Base-by-base conservation (phyloP, 1,140 invertebrate genomes). In the Leptinotarsa undecemlineata region DNA sequence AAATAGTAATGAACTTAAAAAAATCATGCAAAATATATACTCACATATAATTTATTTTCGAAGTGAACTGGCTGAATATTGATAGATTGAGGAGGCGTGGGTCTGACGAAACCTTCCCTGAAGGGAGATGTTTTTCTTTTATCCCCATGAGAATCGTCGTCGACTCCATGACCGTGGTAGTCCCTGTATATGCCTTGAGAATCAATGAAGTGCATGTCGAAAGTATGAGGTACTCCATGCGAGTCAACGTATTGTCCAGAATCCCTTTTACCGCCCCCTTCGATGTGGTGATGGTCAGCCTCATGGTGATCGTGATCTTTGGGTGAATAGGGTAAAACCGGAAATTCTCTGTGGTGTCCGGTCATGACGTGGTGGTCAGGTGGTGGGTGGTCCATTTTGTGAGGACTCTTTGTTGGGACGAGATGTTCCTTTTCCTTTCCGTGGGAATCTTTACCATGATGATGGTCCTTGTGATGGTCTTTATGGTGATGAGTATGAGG, bases 401-500 rank as follows among this genome's bases (percentile, higher is more conserved):
- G 70, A 21, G 63, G 73, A 62, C 67, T 76, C 64, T 76, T 75
- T 4, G 48, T 61, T 20, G 72, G 19, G 8, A n/a, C 33, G 19
- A 19, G 23, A 47, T 71, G 48, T 6, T 64, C 63, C 20, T 73
- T 69, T 21, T 76, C 71, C 66, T 79, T 77, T 33, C 62, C 66
- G 57, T 73, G 68, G 17, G 75, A 57, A n/a, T 79, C 73, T 19
- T 67, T 79, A 61, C 48, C 63, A 48, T 82, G 84, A 67, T 82
- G 82, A 57, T 81, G 75, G n/a, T 75, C 69, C 61, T 80, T 79
- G 48, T 80, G 80, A 48, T 80, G 80, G 19, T 79, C 74, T 70
- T 82, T 81, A 17, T 76, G 77, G 48, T 81, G 75, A 51, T 86
- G 85, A 72, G 86, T 86, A 64, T 85, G 84, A 19, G 87, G 87